Evolutionary conservation across 2,113 vertebrate genomes (phyloP).

Genomic region (Dasyurus viverrinus): DNA sequence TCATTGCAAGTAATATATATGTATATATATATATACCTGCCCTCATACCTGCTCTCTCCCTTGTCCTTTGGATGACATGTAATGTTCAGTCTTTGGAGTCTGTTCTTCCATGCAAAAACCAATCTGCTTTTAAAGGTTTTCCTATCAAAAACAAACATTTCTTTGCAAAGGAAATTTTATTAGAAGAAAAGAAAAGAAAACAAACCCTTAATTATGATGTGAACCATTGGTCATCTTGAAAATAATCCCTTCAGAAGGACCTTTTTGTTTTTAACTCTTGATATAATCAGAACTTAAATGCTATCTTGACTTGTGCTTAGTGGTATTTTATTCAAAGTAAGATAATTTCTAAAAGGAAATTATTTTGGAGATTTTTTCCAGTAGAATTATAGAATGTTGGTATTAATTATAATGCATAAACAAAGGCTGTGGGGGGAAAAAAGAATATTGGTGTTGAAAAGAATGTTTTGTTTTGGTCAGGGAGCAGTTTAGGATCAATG

Average conservation of each 20-base stretch:
- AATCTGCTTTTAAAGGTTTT: neutral
- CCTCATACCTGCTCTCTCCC: neutral
- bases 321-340: neutral
- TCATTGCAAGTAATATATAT: neutral
- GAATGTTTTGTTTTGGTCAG: neutral
- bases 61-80: neutral
- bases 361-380: neutral
- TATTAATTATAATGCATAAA: neutral
- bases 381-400: neutral
- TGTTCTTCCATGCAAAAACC: neutral
- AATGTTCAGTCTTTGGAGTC: neutral
- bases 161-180: neutral
- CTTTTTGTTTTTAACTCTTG: neutral
- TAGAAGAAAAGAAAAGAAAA: neutral
- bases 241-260: neutral
- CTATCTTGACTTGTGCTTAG: neutral
- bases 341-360: neutral
- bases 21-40: neutral
- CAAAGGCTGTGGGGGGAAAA: neutral
- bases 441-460: neutral
- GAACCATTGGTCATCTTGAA: neutral
- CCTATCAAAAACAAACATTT: neutral
- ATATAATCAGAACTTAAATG: neutral
- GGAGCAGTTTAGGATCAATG: neutral
- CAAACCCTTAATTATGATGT: neutral